These are phyloP conservation scores for Diogma glabrata DNA, from an alignment of 2,888 invertebrate species.

Conservation along the genomic window DNA sequence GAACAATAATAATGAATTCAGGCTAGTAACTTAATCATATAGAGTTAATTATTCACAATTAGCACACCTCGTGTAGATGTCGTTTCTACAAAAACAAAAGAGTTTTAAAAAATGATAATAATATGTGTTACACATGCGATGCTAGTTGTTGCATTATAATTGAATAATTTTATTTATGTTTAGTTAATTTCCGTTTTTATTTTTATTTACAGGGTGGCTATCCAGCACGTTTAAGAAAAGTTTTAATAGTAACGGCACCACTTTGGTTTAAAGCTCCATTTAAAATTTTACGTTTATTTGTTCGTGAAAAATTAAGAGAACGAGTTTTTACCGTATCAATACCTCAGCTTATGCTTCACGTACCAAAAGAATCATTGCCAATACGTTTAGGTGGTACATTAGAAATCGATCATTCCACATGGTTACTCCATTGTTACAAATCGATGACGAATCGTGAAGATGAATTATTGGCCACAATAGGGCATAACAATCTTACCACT, in stretches of 20 bases:
- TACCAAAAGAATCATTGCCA: conserved; percentile 81
- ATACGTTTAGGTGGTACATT: conserved; percentile 78
- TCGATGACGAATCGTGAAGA: conserved; percentile 71
- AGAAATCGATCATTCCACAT: conserved; percentile 79
- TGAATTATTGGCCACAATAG: conserved; percentile 37
- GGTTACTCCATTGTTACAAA: conserved; percentile 66
- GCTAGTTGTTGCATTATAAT: too few species aligned
- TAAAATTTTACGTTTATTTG: conserved; percentile 87
- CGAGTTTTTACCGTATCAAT: conserved; percentile 90
- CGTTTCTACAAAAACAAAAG: too few species aligned
- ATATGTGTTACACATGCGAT: too few species aligned
- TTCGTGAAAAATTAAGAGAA: conserved; percentile 89
- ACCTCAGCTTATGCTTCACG: conserved; percentile 79
- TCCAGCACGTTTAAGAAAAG: conserved; percentile 93
- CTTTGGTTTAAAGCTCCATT: conserved; percentile 98
- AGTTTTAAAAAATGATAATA: too few species aligned
- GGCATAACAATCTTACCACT: conserved; percentile 38
- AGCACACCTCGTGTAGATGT: too few species aligned
- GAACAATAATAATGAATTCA: too few species aligned
- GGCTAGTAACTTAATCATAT: too few species aligned
- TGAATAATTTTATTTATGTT: too few species aligned
- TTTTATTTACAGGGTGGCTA: conserved; percentile 73
- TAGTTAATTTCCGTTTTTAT: not conserved
- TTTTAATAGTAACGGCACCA: conserved; percentile 92
- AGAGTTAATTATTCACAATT: too few species aligned